These are phyloP conservation scores for Lampris megalopsis DNA, from an alignment of 2,113 vertebrate species.

Conservation along the genomic window DNA sequence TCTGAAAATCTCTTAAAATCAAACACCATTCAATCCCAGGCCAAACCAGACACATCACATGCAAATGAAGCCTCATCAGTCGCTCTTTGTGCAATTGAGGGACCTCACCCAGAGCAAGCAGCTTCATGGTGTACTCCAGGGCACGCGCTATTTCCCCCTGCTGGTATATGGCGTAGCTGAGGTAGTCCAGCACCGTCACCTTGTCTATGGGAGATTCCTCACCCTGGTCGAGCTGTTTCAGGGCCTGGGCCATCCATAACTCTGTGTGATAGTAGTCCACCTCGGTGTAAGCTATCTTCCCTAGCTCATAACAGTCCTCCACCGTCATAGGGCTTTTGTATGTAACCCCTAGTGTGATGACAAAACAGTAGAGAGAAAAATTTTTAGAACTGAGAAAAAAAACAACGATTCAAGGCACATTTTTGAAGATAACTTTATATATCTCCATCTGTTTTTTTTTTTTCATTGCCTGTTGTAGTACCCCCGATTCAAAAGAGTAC, in stretches of 20 bases:
- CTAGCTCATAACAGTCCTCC: slow-evolving; percentile 97
- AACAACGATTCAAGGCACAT: no score
- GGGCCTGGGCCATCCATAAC: slow-evolving; percentile 97
- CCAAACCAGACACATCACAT: no score
- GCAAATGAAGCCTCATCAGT: background rate
- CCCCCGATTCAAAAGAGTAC: no score
- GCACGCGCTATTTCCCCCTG: slow-evolving; percentile 81
- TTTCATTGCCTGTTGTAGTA: no score
- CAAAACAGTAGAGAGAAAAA: no score
- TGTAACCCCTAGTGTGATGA: slow-evolving; percentile 85
- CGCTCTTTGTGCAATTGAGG: background rate
- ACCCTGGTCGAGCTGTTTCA: slow-evolving; percentile 90
- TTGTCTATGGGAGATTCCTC: slow-evolving; percentile 91
- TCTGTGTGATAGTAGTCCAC: slow-evolving; percentile 97
- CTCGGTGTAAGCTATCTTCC: slow-evolving; percentile 94
- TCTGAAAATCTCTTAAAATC: no score
- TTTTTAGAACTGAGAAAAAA: no score
- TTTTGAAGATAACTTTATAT: no score
- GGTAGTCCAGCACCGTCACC: slow-evolving; percentile 86
- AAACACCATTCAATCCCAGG: no score
- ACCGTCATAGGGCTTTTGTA: slow-evolving; percentile 91
- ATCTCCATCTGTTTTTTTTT: no score
- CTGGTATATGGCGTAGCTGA: slow-evolving; percentile 84
- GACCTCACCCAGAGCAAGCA: slow-evolving; percentile 91
- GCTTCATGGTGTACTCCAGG: slow-evolving; percentile 89